phyloP scores from a whole-genome alignment of 2,888 invertebrate genomes.

The Congeria kusceri region DNA sequence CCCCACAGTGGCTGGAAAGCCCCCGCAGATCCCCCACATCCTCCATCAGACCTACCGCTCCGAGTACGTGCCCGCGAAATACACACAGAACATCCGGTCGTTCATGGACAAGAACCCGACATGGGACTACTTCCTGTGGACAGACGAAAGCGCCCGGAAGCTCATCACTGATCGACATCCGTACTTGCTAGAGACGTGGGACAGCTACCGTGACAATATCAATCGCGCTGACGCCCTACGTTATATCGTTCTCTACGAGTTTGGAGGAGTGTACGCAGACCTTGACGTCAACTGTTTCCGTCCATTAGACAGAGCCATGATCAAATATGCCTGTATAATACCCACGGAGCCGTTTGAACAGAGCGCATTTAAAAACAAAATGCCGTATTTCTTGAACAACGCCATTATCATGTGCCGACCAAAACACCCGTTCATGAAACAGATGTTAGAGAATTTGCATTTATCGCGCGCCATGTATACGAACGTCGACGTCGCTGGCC shows the following conservation, averaged over 20 bases:
- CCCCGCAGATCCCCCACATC: conserved; percentile 48
- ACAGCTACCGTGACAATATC: conserved; percentile 71
- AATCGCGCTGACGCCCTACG: conserved; percentile 78
- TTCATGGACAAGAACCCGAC: conserved; percentile 75
- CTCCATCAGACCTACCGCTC: conserved; percentile 41
- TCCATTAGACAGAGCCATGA: conserved; percentile 66
- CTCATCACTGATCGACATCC: conserved; percentile 74
- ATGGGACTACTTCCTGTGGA: conserved; percentile 83
- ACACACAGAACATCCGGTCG: conserved; percentile 40
- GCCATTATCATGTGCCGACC: conserved; percentile 72
- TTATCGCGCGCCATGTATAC: conserved; percentile 67
- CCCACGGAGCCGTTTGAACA: conserved; percentile 75
- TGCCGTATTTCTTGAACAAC: conserved; percentile 69
- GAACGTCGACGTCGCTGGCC: conserved; percentile 71
- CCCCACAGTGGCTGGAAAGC: conserved; percentile 19
- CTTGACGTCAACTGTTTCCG: conserved; percentile 76
- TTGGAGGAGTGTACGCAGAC: conserved; percentile 80
- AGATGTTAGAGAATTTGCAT: conserved; percentile 65
- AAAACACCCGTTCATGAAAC: conserved; percentile 73
- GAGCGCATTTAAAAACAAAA: conserved; percentile 66
- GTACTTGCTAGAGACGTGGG: conserved; percentile 65
- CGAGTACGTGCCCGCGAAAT: conserved; percentile 21
- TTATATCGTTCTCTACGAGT: conserved; percentile 78
- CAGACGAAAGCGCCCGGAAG: conserved; percentile 71
- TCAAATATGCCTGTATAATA: conserved; percentile 70